Evolutionary conservation across 2,888 invertebrate genomes (phyloP), one percentile per base, ranked within the genome.

Genomic region (Torymus auratus): DNA sequence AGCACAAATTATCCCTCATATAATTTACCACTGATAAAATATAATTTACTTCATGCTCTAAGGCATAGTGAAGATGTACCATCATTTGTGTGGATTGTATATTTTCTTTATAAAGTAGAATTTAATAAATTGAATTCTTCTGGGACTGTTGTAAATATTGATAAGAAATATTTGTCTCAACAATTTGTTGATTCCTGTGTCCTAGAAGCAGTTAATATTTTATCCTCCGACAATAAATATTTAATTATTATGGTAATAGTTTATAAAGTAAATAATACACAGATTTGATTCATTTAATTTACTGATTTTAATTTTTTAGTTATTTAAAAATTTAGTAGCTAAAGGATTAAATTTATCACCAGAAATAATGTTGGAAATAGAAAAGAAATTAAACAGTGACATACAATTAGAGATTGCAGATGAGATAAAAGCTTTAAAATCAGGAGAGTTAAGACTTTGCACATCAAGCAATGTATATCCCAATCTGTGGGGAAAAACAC

Each of bases 291-390:
- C 13, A 52, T 5, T 41, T 55, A 13, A 61, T 56, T 69, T 20
- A 41, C 12, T 52, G 12, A 3, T 41, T n/a, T 68, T 73, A 7
- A 13, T 50, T 64, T 70, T 75, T 50, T 56, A 83, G 83, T 58
- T 80, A 52, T 81, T 80, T 14, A 65, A 75, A 62, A 64, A 52
- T 56, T 68, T 83, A 74, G 60, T 76, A n/a, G 15, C 76, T 3
- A 53, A 67, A 55, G 83, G 83, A 15, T 28, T 28, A 28, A 28
- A 28, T 28, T 28, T 28, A 28, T 28, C 28, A 28, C 28, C 62
- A 82, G 14, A 75, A 78, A 41, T 73, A 82, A 50, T 76, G 55
- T 7, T 55, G 55, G 55, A 55, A n/a, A 11, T 55, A 55, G n/a
- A 55, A 55, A 55, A 55, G n/a, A 5, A 10, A 55, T 14, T 55